Evolutionary conservation across 2,888 invertebrate genomes (phyloP), one percentile per base, ranked within the genome.

Genomic region (Apoderus coryli): DNA sequence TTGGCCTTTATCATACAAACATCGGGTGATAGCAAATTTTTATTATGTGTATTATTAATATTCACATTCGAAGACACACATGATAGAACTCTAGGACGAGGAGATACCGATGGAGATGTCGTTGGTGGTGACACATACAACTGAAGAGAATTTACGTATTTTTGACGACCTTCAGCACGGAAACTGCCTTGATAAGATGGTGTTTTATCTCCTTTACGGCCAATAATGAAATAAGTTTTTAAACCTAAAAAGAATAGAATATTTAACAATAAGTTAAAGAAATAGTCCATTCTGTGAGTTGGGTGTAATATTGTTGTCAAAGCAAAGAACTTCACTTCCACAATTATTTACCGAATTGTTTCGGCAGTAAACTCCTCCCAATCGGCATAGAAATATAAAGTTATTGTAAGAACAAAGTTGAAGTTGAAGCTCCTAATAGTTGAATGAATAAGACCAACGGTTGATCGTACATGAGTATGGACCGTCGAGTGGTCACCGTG

Each of bases 201-300:
- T 10, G 52, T 50, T 13, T 45, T 59, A 45, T 69, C 71, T 39
- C 66, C 61, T 52, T 73, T 76, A 14, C 78, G 69, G 14, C 79
- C 78, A 51, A 76, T 69, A 34, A 90, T 84, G 56, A 89, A 90
- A 57, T 76, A 88, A 2, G 88, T 86, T 56, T 80, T 81, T 51
- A 82, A 67, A 52, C 79, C 82, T 82, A 56, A 32, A 59, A 56
- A 4, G 31, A 23, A 34, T n/a, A n/a, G n/a, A n/a, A n/a, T n/a
- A n/a, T n/a, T n/a, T n/a, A n/a, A n/a, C n/a, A n/a, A n/a, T n/a
- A n/a, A n/a, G n/a, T n/a, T n/a, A n/a, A n/a, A n/a, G n/a, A n/a
- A n/a, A n/a, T n/a, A n/a, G n/a, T n/a, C n/a, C n/a, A n/a, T n/a
- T n/a, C n/a, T n/a, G n/a, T n/a, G n/a, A n/a, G n/a, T n/a, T n/a